Evolutionary conservation across 2,888 invertebrate species (phyloP).

Genomic region (Ochropacha duplaris): DNA sequence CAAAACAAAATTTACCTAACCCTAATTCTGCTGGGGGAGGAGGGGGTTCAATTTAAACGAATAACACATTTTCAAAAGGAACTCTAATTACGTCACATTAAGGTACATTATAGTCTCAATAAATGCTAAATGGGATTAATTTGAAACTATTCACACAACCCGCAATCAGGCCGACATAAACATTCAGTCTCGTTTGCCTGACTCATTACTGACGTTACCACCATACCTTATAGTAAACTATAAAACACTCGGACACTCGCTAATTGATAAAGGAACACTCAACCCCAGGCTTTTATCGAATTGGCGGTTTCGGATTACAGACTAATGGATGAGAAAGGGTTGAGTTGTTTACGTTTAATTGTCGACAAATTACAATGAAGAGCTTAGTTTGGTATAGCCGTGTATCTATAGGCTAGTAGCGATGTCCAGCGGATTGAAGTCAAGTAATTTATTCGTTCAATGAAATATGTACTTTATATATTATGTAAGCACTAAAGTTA

Average conservation of each 20-base stretch:
- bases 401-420: neutral
- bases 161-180: slow-evolving; percentile 2
- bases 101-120: neutral
- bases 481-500: no score
- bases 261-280: slow-evolving; percentile 58
- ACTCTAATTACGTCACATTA: neutral
- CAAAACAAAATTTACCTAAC: no score
- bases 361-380: slow-evolving; percentile 25
- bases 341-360: slow-evolving; percentile 31
- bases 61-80: neutral
- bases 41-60: no score
- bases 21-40: no score
- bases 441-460: slow-evolving; percentile 16
- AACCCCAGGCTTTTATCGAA: slow-evolving; percentile 47
- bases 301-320: slow-evolving; percentile 56
- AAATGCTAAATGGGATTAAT: neutral
- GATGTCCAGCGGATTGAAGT: slow-evolving; percentile 1
- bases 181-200: slow-evolving; percentile 17
- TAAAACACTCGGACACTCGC: slow-evolving; percentile 39
- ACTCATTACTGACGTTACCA: slow-evolving; percentile 26
- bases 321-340: slow-evolving; percentile 61
- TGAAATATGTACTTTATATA: neutral
- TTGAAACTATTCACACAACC: neutral
- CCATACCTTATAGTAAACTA: slow-evolving; percentile 27
- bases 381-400: slow-evolving; percentile 9